Evolutionary conservation across 2,888 invertebrate genomes (phyloP), one percentile per base, ranked within the genome.

Genomic region (Lucinisca nassula): DNA sequence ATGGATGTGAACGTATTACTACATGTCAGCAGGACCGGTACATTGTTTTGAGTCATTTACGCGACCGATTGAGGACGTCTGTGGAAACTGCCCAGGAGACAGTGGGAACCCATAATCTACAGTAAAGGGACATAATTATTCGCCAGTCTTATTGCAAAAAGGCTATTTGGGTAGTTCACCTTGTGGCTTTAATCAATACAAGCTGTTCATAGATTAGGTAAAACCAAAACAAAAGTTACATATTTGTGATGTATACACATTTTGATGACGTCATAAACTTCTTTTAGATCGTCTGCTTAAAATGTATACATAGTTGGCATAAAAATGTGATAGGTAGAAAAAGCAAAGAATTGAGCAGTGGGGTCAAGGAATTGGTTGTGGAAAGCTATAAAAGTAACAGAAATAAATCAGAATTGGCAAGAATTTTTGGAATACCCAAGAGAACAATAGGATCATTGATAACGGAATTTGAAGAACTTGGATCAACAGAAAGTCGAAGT

Each of bases 341-440:
- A 67, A 67, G 67, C 4, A 21, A 6, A 35, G 35, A 67, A 67
- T 35, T 67, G 35, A 35, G 67, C 4, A 55, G 55, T 67, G 67
- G 35, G 17, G 67, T 35, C 17, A 32, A 30, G 30, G 30, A 61
- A 67, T 4, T 32, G 21, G 35, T 67, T 32, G 67, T 67, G 35
- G 67, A 67, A 67, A 67, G 67, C n/a, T 79, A 77, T n/a, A 77
- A 30, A 40, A 61, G 21, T 14, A 78, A 45, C 8, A 55, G 27
- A 72, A 72, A 51, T 24, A 30, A 72, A 40, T 61, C 35, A 21
- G 82, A 82, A 51, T 70, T 82, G 51, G 21, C 77, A 51, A 32
- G 55, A 51, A 55, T 38, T 14, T 77, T 70, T 30, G 82, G 82
- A 10, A 77, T 77, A 82, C 67, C 75, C 30, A 74, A 61, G 24